These are phyloP conservation scores for Peromyscus polionotus DNA, from an alignment of 2,113 vertebrate genomes.

Conservation along the genomic window DNA sequence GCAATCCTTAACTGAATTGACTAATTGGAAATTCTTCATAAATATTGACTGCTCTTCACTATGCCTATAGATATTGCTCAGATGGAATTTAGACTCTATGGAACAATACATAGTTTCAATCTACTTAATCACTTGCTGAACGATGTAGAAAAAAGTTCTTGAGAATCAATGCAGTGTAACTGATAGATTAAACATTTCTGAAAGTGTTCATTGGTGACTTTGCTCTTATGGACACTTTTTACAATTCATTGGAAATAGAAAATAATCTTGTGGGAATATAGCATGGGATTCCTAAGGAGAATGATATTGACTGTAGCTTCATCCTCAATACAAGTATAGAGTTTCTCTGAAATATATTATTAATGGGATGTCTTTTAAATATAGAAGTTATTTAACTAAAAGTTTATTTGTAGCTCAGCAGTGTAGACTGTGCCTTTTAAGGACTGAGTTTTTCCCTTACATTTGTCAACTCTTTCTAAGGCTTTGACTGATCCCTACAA, in stretches of 20 bases:
- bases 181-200: slow-evolving; percentile 29
- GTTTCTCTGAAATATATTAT: slow-evolving; percentile 42
- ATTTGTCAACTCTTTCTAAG: neutral
- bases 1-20: neutral
- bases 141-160: neutral
- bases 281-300: neutral
- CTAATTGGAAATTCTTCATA: slow-evolving; percentile 41
- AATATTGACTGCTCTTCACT: slow-evolving; percentile 41
- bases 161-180: neutral
- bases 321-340: neutral
- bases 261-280: neutral
- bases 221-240: neutral
- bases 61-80: slow-evolving; percentile 20
- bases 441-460: neutral
- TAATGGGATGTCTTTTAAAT: slow-evolving; percentile 7
- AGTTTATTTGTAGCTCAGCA: slow-evolving; percentile 21
- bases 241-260: slow-evolving; percentile 33
- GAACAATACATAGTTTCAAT: slow-evolving; percentile 23
- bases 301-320: neutral
- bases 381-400: neutral
- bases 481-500: slow-evolving; percentile 3
- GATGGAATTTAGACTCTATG: neutral
- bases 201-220: slow-evolving; percentile 20
- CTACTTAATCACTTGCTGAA: slow-evolving; percentile 16
- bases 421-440: slow-evolving; percentile 5